Evolutionary conservation across 2,888 invertebrate genomes (phyloP).

Genomic region (Orchestes rusci): DNA sequence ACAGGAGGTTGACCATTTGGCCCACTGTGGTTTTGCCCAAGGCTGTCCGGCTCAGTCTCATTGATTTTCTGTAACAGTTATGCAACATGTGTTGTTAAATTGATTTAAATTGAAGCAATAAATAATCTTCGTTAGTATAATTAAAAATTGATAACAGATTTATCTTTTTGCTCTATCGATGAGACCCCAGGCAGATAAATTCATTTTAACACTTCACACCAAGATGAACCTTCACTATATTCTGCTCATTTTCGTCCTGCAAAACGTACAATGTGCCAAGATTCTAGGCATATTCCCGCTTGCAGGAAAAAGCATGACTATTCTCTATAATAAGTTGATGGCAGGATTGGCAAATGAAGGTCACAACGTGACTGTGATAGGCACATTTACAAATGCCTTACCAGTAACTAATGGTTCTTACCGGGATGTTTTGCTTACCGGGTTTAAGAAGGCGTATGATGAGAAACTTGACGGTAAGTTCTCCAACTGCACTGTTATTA

Average conservation of each 20-base stretch:
- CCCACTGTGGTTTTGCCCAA: slow-evolving; percentile 53
- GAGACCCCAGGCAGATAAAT: too few species aligned
- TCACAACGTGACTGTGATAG: slow-evolving; percentile 13
- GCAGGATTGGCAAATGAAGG: slow-evolving; percentile 15
- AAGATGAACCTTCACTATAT: too few species aligned
- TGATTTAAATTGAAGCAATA: too few species aligned
- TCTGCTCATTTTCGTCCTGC: too few species aligned
- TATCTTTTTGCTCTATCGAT: too few species aligned
- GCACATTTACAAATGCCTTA: slow-evolving; percentile 1
- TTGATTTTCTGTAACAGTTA: slow-evolving; percentile 50
- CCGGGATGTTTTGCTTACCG: slow-evolving; percentile 9
- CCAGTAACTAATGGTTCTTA: slow-evolving; percentile 9
- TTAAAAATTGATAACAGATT: too few species aligned
- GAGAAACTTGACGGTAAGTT: background rate
- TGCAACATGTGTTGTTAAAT: background rate
- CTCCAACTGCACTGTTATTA: background rate
- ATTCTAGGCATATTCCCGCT: slow-evolving; percentile 13
- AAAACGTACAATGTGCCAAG: slow-evolving; percentile 8
- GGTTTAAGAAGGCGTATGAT: slow-evolving; percentile 8
- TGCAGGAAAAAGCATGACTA: slow-evolving; percentile 13
- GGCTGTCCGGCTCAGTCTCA: slow-evolving; percentile 46
- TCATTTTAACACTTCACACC: background rate
- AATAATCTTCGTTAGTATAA: too few species aligned
- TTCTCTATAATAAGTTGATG: slow-evolving; percentile 9
- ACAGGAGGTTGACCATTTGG: slow-evolving; percentile 47